Evolutionary conservation across 2,797 vertebrate genomes (phyloP).

Genomic region (Malurus splendens): DNA sequence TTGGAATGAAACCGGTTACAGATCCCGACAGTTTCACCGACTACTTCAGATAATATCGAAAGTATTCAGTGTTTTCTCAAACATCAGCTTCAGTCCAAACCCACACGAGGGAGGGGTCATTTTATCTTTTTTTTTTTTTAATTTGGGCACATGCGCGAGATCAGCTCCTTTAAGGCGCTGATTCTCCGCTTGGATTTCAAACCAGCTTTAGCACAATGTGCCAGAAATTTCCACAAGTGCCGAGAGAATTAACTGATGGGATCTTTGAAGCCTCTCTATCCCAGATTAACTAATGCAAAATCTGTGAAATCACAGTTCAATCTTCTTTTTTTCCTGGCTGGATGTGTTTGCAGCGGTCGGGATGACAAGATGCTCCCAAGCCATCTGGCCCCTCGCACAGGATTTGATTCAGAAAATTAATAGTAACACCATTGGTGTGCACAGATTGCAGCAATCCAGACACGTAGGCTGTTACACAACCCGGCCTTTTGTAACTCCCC

Average conservation of each 20-base stretch:
- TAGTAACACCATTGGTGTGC: constrained; percentile 57
- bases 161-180: constrained; percentile 51
- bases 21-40: neutral
- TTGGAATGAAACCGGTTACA: neutral
- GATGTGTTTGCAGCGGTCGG: constrained; percentile 50
- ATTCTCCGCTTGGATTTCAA: constrained; percentile 68
- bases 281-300: constrained; percentile 77
- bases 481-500: constrained; percentile 13
- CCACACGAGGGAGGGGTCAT: constrained; percentile 13
- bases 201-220: constrained; percentile 69
- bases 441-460: constrained; percentile 50
- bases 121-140: neutral
- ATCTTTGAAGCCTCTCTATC: constrained; percentile 74
- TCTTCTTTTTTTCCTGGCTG: constrained; percentile 64
- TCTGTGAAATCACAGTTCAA: constrained; percentile 69
- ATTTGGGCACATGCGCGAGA: constrained; percentile 35
- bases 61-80: neutral
- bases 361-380: constrained; percentile 63
- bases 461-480: constrained; percentile 61
- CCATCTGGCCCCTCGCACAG: constrained; percentile 63
- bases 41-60: neutral
- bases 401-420: constrained; percentile 66
- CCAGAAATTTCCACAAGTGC: constrained; percentile 71
- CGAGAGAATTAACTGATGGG: constrained; percentile 71
- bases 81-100: neutral